A percentile compares a stretch with the other conserved stretches of the same genome.
phyloP scores from a whole-genome alignment of 2,113 vertebrate species.

The Atractosteus spatula region DNA sequence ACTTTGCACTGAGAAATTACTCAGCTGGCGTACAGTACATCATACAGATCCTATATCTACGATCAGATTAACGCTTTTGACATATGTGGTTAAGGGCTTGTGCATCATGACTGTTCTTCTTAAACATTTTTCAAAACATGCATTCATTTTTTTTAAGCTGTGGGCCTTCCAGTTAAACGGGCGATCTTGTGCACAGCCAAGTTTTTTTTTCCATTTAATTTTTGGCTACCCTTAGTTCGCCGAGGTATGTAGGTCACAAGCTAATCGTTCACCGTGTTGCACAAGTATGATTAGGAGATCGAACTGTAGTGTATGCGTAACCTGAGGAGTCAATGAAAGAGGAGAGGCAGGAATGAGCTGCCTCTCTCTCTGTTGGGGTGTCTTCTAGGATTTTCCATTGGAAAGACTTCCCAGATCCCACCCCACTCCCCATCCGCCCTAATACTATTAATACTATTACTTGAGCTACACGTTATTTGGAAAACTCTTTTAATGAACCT shows the following conservation, averaged over 20 bases:
- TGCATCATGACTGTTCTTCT: too few relatives aligned
- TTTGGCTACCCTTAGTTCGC: background rate
- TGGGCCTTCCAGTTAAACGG: background rate
- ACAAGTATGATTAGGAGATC: slow-evolving; percentile 17
- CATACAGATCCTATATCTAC: background rate
- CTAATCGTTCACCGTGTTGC: slow-evolving; percentile 39
- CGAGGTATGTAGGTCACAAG: slow-evolving; percentile 34
- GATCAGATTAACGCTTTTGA: background rate
- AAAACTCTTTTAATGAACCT: background rate
- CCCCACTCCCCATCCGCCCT: background rate
- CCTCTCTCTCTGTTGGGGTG: background rate
- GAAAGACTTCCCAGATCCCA: background rate
- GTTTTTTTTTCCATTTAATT: background rate
- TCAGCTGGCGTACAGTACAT: slow-evolving; percentile 6
- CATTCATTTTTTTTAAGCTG: background rate
- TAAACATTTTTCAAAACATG: background rate
- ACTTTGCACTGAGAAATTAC: background rate
- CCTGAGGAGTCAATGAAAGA: background rate
- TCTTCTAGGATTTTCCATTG: background rate
- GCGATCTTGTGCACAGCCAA: background rate
- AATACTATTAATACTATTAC: background rate
- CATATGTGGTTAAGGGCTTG: background rate
- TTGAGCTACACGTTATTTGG: background rate
- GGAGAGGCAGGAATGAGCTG: background rate
- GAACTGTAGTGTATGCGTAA: background rate